Base-by-base conservation (phyloP, 2,888 invertebrate genomes). In the Xestia rhomboidea region DNA sequence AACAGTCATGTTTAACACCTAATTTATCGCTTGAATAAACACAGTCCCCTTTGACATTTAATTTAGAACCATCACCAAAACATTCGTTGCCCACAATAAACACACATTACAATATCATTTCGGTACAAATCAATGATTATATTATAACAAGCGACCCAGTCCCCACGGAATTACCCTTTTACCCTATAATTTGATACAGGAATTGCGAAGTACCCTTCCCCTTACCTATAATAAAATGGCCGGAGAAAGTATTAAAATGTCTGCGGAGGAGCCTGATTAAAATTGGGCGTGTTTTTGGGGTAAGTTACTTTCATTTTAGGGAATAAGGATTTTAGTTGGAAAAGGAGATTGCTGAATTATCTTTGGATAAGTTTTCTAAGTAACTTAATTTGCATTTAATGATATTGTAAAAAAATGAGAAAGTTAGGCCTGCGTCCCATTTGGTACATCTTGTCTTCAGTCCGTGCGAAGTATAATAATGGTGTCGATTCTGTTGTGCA, bases 111-210 rank as follows among this genome's bases (percentile, higher is more conserved):
- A 73, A 51, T 79, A 63, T 75, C 71, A 79, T 82, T 78, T 41
- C 57, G 67, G 66, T 68, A 78, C 76, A 78, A 88, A 89, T 86
- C 80, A 85, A 89, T 88, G 79, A 86, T 81, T 75, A 88, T 79
- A 80, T 30, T 34, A 46, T 57, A 38, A 63, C 64, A 57, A 60
- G 67, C 67, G 57, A 44, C 38, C 38, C 24, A 34, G 15, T 51
- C 86, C 78, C 66, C 13, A 62, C 46, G 74, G 76, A 64, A 62
- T 30, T 60, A 38, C 66, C 75, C 62, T 46, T 70, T 67, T 57
- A 44, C 63, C 54, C 49, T 68, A 76, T 73, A 82, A 88, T 88
- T 87, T 82, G 73, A 76, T 74, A 79, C 70, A 70, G 70, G 76
- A 88, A 87, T 78, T 79, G 78, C 66, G 60, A 74, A 73, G 68